Conservation (phyloP, 92 coral and sea anemone genomes). For the Heteractis magnifica region DNA sequence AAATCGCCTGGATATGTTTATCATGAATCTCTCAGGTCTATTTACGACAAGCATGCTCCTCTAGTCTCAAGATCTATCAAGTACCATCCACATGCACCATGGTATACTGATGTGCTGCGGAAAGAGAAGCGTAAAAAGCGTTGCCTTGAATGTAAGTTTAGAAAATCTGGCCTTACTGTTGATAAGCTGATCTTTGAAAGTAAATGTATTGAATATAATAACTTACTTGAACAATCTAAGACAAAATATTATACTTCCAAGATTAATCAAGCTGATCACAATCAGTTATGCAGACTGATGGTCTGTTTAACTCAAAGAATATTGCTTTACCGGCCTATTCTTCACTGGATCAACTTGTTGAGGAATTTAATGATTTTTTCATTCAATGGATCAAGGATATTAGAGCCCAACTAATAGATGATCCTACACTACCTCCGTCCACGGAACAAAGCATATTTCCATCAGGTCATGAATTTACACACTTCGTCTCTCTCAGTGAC, state of each 20-base stretch:
- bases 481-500: no score
- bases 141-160: constrained; percentile 19
- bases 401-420: no score
- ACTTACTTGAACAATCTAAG: constrained; percentile 15
- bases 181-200: constrained; percentile 22
- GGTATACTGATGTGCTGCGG: constrained; percentile 24
- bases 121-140: constrained; percentile 15
- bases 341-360: no score
- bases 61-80: background rate
- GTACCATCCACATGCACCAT: constrained; percentile 20
- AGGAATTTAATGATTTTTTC: no score
- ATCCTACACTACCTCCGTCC: no score
- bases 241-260: constrained; percentile 17
- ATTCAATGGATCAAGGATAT: no score
- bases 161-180: constrained; percentile 22
- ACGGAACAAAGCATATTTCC: no score
- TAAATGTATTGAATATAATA: constrained; percentile 19
- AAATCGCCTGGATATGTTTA: no score
- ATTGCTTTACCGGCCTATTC: no score
- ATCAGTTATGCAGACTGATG: background rate
- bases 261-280: constrained; percentile 18
- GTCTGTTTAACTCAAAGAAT: no score
- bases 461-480: no score
- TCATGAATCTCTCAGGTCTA: background rate
- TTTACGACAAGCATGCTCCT: background rate